Percentiles rank a stretch among this genome's conserved stretches.
These are phyloP conservation scores for Lamproptera curius DNA, from an alignment of 2,888 invertebrate genomes.

Conservation along the genomic window DNA sequence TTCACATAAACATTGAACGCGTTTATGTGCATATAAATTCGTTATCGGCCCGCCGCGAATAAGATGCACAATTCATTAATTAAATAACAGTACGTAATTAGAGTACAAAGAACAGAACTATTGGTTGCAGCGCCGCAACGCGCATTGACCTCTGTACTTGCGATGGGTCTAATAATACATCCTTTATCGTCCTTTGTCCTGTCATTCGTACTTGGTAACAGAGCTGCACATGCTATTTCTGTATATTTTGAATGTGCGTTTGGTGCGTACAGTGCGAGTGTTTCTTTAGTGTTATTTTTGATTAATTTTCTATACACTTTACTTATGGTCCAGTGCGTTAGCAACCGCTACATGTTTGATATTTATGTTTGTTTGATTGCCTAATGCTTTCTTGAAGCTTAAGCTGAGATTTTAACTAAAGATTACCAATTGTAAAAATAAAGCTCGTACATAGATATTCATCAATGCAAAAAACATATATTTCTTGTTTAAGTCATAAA, in stretches of 20 bases:
- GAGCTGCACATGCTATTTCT: conserved; percentile 20
- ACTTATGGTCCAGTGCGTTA: too few relatives aligned
- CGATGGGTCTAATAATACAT: conserved; percentile 61
- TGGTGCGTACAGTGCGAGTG: too few relatives aligned
- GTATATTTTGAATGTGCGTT: conserved; percentile 1
- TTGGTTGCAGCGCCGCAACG: conserved; percentile 44
- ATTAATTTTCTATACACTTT: too few relatives aligned
- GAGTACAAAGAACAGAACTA: conserved; percentile 44
- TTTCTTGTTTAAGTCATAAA: too few relatives aligned
- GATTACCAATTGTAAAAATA: too few relatives aligned
- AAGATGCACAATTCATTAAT: conserved; percentile 51
- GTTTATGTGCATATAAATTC: conserved; percentile 2
- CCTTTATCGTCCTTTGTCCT: conserved; percentile 48
- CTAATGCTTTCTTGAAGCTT: too few relatives aligned
- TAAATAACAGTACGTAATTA: conserved; percentile 45
- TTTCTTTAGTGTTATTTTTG: too few relatives aligned
- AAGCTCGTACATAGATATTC: too few relatives aligned
- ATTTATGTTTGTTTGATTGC: too few relatives aligned
- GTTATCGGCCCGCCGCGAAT: conserved; percentile 30
- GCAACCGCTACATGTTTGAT: too few relatives aligned
- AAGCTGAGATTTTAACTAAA: too few relatives aligned
- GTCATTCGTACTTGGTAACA: conserved; percentile 35
- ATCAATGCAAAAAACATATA: too few relatives aligned
- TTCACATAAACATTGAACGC: conserved; percentile 19
- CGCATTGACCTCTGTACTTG: conserved; percentile 54